Base-by-base conservation (phyloP, 2,888 invertebrate genomes). In the Tubiluchus corallicola region DNA sequence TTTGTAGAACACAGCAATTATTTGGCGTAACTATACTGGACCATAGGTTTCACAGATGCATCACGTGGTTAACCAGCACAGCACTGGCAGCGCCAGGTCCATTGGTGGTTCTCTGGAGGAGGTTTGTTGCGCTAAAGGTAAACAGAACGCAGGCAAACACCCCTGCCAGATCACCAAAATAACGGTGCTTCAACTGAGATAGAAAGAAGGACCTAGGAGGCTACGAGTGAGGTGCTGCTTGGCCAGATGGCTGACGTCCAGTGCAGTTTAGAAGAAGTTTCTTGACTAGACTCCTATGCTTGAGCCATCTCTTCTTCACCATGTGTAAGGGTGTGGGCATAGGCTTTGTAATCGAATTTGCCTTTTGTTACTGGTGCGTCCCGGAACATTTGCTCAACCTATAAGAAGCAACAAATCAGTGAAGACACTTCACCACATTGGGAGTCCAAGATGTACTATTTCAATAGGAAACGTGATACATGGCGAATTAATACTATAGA, bases 271-370 rank as follows among this genome's bases (percentile, higher is more conserved):
- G 29, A 5, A n/a, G 29, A n/a, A 9, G 29, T 29, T 29, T n/a
- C 29, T 29, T 5, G n/a, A 9, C 29, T 5, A 5, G 29, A n/a
- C n/a, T 5, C n/a, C n/a, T 29, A 29, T 5, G 9, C n/a, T n/a
- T 29, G 29, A 9, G 5, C 29, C 9, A 29, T 5, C 29, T 65
- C 66, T 45, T 67, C 63, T 47, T 66, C 64, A 49, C 68, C 68
- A 51, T 69, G 66, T 60, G 69, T 69, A 53, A 69, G 65, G 48
- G 65, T 59, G 41, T 57, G 57, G 45, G 64, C 65, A 54, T 69
- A 67, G 44, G 61, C 64, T 49, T 62, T 59, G 58, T 69, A 70
- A 57, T 69, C 68, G 47, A 68, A 56, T 52, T 61, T 57, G 53
- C 69, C 69, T 43, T 57, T 64, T 44, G 60, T 58, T 45, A 70